These are phyloP conservation scores for Ceratosolen solmsi DNA, from an alignment of 1,140 invertebrate genomes.

Conservation along the genomic window DNA sequence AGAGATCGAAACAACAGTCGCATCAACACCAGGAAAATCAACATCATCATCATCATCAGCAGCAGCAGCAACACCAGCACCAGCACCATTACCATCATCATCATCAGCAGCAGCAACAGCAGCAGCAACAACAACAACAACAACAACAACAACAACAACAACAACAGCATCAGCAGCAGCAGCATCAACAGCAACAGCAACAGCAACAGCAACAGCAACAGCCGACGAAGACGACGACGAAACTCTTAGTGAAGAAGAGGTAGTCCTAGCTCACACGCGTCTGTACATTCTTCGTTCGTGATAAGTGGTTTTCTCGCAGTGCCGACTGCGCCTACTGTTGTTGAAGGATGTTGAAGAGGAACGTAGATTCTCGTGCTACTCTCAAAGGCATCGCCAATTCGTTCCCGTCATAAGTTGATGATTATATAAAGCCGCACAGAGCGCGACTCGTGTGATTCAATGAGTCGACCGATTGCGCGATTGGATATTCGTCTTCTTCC, in stretches of 20 bases:
- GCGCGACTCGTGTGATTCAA: too few relatives aligned
- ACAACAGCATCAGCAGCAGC: background rate
- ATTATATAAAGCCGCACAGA: background rate
- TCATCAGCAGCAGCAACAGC: background rate
- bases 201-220: background rate
- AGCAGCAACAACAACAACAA: slow-evolving; percentile 48
- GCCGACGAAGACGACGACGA: slow-evolving; percentile 48
- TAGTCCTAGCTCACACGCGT: slow-evolving; percentile 67
- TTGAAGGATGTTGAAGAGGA: background rate
- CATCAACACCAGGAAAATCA: too few relatives aligned
- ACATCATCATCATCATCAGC: background rate
- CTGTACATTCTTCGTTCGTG: slow-evolving; percentile 52
- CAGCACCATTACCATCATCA: too few relatives aligned
- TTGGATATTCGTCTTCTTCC: background rate
- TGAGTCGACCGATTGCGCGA: background rate
- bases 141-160: background rate
- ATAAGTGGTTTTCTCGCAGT: slow-evolving; percentile 4
- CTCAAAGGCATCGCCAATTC: background rate
- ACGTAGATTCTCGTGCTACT: background rate
- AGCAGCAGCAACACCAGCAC: background rate
- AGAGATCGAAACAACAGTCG: background rate
- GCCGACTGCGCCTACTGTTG: slow-evolving; percentile 14
- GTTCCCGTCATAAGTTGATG: too few relatives aligned
- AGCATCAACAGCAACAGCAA: background rate
- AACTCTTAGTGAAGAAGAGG: slow-evolving; percentile 70